Evolutionary conservation across 1,140 invertebrate species (phyloP).

Genomic region (Teleopsis dalmanni): DNA sequence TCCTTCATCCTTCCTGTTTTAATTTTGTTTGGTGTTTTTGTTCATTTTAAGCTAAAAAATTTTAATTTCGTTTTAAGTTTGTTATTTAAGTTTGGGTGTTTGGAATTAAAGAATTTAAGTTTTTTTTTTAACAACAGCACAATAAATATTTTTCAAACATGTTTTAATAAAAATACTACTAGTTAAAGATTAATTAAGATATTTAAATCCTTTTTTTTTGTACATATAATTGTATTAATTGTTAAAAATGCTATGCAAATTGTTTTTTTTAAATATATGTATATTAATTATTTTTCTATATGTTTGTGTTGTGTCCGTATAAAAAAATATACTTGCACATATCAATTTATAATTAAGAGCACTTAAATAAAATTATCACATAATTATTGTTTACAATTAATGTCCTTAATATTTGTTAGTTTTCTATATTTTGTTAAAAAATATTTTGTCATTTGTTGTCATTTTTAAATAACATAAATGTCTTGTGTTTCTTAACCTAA

Average conservation of each 20-base stretch:
- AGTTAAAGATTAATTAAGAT: too few species aligned
- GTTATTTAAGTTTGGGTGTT: constrained; percentile 4
- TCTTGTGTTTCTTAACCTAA: too few species aligned
- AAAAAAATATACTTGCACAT: too few species aligned
- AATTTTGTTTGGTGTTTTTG: neutral
- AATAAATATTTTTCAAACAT: constrained; percentile 13
- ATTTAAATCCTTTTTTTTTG: neutral
- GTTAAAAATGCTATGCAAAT: constrained; percentile 16
- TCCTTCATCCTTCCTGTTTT: neutral
- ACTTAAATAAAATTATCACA: too few species aligned
- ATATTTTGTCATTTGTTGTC: too few species aligned
- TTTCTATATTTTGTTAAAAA: too few species aligned
- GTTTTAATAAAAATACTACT: too few species aligned
- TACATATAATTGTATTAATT: constrained; percentile 1
- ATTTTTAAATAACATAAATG: too few species aligned
- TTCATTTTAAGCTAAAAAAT: neutral
- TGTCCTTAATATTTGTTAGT: too few species aligned
- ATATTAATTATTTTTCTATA: neutral
- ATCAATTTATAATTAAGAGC: too few species aligned
- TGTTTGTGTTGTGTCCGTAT: too few species aligned
- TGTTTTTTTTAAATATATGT: neutral
- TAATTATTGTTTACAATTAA: too few species aligned
- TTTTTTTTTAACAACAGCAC: constrained; percentile 8
- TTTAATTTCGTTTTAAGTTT: neutral
- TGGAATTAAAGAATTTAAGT: neutral